Percentiles rank a stretch among this genome's conserved stretches.
phyloP scores from a whole-genome alignment of 2,888 invertebrate genomes.

The Sesamia inferens region DNA sequence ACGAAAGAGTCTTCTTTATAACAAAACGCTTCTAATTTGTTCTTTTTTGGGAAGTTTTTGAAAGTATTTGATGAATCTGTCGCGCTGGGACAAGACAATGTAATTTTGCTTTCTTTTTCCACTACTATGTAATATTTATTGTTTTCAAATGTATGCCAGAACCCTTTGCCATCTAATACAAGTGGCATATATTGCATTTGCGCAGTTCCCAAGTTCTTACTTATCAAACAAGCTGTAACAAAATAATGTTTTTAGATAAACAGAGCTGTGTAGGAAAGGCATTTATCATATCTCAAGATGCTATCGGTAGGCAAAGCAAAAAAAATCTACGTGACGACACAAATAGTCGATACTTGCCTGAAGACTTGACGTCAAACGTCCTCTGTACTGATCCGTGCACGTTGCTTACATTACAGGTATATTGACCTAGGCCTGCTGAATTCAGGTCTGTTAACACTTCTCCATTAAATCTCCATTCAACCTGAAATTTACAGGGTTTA shows the following conservation, averaged over 20 bases:
- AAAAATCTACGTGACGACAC: neutral
- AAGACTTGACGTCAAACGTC: conserved; percentile 58
- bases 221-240: conserved; percentile 63
- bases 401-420: conserved; percentile 58
- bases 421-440: conserved; percentile 47
- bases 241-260: neutral
- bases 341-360: conserved; percentile 42
- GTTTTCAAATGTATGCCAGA: conserved; percentile 46
- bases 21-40: conserved; percentile 51
- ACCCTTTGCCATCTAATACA: conserved; percentile 31
- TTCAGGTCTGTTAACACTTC: conserved; percentile 30
- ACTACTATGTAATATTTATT: conserved; percentile 34
- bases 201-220: conserved; percentile 21
- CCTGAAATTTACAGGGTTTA: conserved; percentile 32
- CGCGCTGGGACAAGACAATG: conserved; percentile 50
- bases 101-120: conserved; percentile 33
- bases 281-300: neutral
- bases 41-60: conserved; percentile 38
- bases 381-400: conserved; percentile 50
- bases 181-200: conserved; percentile 49
- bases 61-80: conserved; percentile 46
- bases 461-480: conserved; percentile 58
- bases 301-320: neutral
- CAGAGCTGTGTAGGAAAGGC: too few species aligned
- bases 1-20: conserved; percentile 46